Evolutionary conservation across 2,888 invertebrate genomes (phyloP), one percentile per base, ranked within the genome.

Genomic region (Epinotia brunnichana): DNA sequence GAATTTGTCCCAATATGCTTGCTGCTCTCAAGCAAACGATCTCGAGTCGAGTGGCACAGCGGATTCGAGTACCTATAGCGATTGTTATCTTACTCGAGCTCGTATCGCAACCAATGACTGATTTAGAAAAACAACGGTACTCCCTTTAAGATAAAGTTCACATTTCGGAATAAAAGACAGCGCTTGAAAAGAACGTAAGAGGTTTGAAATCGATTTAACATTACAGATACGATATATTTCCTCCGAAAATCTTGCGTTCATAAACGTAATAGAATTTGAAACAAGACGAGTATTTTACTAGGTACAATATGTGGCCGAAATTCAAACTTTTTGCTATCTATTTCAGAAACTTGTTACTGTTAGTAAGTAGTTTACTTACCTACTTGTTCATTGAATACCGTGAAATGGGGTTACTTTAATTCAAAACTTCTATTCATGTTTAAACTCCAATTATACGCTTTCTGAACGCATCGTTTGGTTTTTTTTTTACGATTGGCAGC

Each of bases 41-140:
- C 66, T 63, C 2, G 64, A 63, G 51, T 63, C 66, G 56, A 64
- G 54, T 56, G 54, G 24, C 41, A 66, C n/a, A 66, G 39, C 56
- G 66, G 48, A 19, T 21, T n/a, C 41, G 15, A 21, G 15, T 17
- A n/a, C n/a, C n/a, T n/a, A n/a, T n/a, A 63, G 29, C 17, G 15
- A 64, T 13, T 63, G 39, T 39, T 21, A 19, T 54, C 15, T 44
- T 64, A 54, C 19, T 15, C 19, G 11, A 64, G 7, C 39, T 53
- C 64, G 35, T 64, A 54, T 54, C 21, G 21, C 15, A 21, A 39
- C 17, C 17, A 41, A 24, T 21, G 2, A 19, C 11, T n/a, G 24
- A 17, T 21, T 39, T 39, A 35, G 35, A 19, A 35, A 64, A 53
- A 51, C 17, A 29, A 15, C 39, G 13, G 35, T 53, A 39, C 2